Evolutionary conservation across 2,888 invertebrate species (phyloP).

Genomic region (Volucella zonaria): DNA sequence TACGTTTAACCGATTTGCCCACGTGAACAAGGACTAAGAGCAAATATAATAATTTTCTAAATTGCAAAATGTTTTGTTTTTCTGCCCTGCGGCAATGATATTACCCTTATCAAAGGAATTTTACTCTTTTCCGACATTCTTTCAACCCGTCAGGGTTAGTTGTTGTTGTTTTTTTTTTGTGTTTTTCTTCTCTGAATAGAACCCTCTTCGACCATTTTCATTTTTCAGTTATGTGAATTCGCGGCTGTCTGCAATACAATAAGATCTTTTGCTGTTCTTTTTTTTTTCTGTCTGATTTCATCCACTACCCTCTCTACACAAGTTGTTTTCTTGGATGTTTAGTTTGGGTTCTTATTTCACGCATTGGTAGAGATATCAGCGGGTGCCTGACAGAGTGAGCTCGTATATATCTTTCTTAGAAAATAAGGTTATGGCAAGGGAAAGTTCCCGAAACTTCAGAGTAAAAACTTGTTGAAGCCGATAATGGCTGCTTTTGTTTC

Average conservation of each 20-base stretch:
- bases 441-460: not conserved
- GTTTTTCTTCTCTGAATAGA: not conserved
- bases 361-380: conserved; percentile 30
- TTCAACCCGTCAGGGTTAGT: conserved; percentile 14
- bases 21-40: conserved; percentile 12
- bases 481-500: conserved; percentile 37
- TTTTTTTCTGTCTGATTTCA: not conserved
- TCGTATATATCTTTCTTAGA: not conserved
- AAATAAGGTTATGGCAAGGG: not conserved
- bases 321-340: not conserved
- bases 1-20: no score
- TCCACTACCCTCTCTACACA: not conserved
- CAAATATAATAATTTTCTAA: conserved; percentile 67
- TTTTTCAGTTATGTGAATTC: conserved; percentile 33
- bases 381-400: no score
- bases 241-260: conserved; percentile 21
- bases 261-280: not conserved
- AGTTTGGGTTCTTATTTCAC: conserved; percentile 20
- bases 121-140: conserved; percentile 17
- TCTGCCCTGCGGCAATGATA: conserved; percentile 48
- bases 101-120: conserved; percentile 57
- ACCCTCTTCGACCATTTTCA: conserved; percentile 34
- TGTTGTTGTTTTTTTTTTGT: not conserved
- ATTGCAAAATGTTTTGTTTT: conserved; percentile 55
- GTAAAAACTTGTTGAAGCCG: conserved; percentile 36